Conservation (phyloP, 2,888 invertebrate species). For the Limnephilus auricula region DNA sequence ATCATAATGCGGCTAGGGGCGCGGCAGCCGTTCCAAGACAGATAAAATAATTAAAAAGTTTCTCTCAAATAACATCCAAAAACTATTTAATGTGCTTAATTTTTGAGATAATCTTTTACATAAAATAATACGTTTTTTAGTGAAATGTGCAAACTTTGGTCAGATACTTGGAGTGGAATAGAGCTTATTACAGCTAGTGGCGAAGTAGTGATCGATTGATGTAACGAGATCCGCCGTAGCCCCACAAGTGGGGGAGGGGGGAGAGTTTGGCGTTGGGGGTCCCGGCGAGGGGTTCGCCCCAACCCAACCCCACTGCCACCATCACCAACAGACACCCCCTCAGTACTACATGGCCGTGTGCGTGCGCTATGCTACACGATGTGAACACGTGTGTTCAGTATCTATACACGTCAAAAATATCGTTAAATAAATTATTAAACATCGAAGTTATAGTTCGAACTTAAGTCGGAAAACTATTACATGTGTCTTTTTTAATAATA, state of each 20-base stretch:
- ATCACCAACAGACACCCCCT: not conserved
- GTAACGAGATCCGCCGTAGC: conserved; percentile 45
- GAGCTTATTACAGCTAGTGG: not conserved
- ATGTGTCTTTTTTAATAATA: not conserved
- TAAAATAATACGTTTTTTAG: not conserved
- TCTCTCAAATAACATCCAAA: not conserved
- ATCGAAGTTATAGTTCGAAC: not conserved
- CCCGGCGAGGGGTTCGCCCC: not conserved
- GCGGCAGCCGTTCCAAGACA: not conserved
- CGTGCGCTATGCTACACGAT: conserved; percentile 6
- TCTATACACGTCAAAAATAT: not conserved
- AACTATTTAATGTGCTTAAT: not conserved
- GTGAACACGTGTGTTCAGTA: conserved; percentile 28
- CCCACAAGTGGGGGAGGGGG: conserved; percentile 34
- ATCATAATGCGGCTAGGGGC: too few relatives aligned
- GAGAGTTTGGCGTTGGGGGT: not conserved
- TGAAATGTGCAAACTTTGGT: not conserved
- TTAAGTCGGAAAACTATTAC: not conserved
- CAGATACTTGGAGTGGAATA: not conserved
- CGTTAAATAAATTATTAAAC: not conserved
- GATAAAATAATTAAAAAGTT: not conserved
- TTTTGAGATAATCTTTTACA: not conserved
- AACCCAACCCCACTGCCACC: not conserved
- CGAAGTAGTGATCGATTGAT: conserved; percentile 43
- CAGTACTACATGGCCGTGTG: not conserved